These are phyloP conservation scores for Pachliopta kotzebuea DNA, from an alignment of 2,888 invertebrate genomes.

Conservation along the genomic window DNA sequence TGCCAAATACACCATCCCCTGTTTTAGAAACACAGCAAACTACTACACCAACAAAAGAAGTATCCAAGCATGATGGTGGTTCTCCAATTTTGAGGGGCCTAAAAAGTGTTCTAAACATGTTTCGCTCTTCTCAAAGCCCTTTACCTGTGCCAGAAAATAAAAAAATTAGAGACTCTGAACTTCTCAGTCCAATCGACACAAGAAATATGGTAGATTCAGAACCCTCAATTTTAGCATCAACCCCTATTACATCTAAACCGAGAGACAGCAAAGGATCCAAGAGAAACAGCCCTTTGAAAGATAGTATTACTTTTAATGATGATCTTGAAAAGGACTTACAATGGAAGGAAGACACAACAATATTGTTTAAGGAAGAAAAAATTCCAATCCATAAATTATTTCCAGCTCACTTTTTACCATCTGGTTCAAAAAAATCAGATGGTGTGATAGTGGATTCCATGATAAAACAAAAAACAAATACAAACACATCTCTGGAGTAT, in stretches of 20 bases:
- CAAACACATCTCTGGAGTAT: slow-evolving; percentile 55
- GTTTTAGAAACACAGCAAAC: slow-evolving; percentile 61
- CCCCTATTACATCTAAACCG: slow-evolving; percentile 53
- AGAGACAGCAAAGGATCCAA: slow-evolving; percentile 49
- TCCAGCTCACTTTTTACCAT: slow-evolving; percentile 37
- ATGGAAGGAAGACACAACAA: slow-evolving; percentile 71
- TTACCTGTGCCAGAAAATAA: slow-evolving; percentile 49
- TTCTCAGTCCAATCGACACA: slow-evolving; percentile 32
- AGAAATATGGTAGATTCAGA: slow-evolving; percentile 28
- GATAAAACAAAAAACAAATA: slow-evolving; percentile 33
- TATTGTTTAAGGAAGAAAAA: slow-evolving; percentile 64
- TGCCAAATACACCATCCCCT: slow-evolving; percentile 62
- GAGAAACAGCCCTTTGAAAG: slow-evolving; percentile 61
- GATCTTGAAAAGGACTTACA: slow-evolving; percentile 66
- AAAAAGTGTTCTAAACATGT: slow-evolving; percentile 70
- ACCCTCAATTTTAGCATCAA: slow-evolving; percentile 48
- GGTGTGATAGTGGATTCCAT: slow-evolving; percentile 15
- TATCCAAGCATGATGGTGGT: slow-evolving; percentile 52
- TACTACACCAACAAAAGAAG: slow-evolving; percentile 66
- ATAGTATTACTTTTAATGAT: slow-evolving; percentile 65
- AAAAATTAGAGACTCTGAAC: slow-evolving; percentile 29
- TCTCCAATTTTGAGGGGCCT: slow-evolving; percentile 72
- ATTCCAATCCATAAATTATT: slow-evolving; percentile 66
- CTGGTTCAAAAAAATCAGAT: slow-evolving; percentile 26
- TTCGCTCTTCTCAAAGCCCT: slow-evolving; percentile 69